Base-by-base conservation (phyloP, 2,113 vertebrate species). In the Geothlypis trichas region DNA sequence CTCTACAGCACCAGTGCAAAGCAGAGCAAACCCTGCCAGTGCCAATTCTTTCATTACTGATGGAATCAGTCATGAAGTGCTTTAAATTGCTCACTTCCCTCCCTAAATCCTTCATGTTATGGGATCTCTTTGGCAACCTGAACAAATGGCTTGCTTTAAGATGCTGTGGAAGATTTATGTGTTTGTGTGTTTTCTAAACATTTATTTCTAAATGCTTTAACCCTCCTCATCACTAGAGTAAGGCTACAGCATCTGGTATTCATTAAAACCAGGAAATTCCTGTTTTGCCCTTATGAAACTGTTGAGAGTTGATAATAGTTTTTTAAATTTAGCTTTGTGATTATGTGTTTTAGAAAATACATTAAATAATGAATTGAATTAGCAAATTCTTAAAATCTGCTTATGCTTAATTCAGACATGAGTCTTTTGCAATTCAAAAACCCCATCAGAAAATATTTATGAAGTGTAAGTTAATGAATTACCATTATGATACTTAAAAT, bases 261-360 rank as follows among this genome's bases (percentile, higher is more conserved):
- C 33, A 3, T 95, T 92, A 92, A 59, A 91, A 37, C 23, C 76
- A 91, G 84, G 89, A 95, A 95, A 95, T 92, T 91, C 83, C 65
- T 84, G 15, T 5, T 92, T 84, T 61, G 13, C 15, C 77, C 68
- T 92, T 61, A 57, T 55, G 39, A 54, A 97, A 89, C 63, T 63
- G 47, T 28, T 80, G 21, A 67, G 33, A 91, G 20, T 33, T 62
- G 58, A 55, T 87, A 94, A 84, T 22, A 51, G 22, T 4, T 20
- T 20, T 90, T 80, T 39, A 20, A 79, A 72, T 65, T 65, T 58
- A 72, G 49, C 14, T 82, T 73, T 46, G 8, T 16, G 35, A 46
- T 49, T 7, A 67, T 13, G 6, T 66, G 31, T 87, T 95, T 61
- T 68, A 68, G 8, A 66, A 54, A 59, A 42, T 31, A 35, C 20